A percentile compares a stretch with the other conserved stretches of the same genome.
phyloP scores from a whole-genome alignment of 2,797 vertebrate genomes.

The Enteromius radiatus region DNA sequence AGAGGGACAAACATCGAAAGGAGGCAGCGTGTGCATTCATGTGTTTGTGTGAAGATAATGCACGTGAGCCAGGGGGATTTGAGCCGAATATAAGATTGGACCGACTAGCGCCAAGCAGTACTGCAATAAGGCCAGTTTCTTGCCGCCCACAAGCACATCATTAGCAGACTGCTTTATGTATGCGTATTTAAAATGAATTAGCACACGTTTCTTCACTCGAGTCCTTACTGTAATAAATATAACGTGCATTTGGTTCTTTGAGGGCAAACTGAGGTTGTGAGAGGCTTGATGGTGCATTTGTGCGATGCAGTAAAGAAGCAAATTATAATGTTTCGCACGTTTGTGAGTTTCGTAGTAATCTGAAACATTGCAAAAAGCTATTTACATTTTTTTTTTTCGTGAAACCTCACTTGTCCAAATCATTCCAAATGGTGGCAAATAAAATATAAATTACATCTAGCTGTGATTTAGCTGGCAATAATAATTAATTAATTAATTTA shows the following conservation, averaged over 20 bases:
- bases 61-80: constrained; percentile 61
- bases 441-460: neutral
- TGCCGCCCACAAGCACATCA: constrained; percentile 53
- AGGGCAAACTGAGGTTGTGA: neutral
- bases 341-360: neutral
- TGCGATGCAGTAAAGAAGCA: neutral
- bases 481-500: too few species aligned
- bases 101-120: constrained; percentile 60
- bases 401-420: neutral
- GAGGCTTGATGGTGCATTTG: neutral
- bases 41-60: constrained; percentile 60
- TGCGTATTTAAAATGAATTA: constrained; percentile 22
- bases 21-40: constrained; percentile 44
- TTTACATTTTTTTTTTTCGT: too few species aligned
- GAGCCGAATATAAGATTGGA: constrained; percentile 64
- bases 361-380: neutral
- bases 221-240: constrained; percentile 14
- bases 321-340: neutral
- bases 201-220: constrained; percentile 15
- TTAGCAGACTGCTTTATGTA: constrained; percentile 31
- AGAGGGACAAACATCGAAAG: constrained; percentile 46
- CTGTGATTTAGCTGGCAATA: neutral
- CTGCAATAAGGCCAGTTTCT: constrained; percentile 53
- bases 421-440: neutral
- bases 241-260: neutral